A percentile compares a stretch with the other conserved stretches of the same genome.
These are phyloP conservation scores for Antennarius striatus DNA, from an alignment of 2,113 vertebrate species.

Conservation along the genomic window DNA sequence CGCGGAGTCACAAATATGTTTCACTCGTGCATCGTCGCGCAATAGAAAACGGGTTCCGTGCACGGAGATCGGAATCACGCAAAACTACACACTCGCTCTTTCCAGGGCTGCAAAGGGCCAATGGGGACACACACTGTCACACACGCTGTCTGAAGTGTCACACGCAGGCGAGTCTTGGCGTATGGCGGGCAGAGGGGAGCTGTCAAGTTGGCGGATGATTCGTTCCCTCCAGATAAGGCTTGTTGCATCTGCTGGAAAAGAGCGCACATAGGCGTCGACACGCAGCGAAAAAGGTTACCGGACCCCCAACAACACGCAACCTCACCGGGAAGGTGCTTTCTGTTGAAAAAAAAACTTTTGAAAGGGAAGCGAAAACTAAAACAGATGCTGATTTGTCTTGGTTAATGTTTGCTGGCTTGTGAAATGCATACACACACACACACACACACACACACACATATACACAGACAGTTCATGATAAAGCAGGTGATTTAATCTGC, in stretches of 20 bases:
- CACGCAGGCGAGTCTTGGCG: slow-evolving; percentile 41
- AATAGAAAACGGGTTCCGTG: not conserved
- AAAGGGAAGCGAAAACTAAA: too few species aligned
- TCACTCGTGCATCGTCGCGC: not conserved
- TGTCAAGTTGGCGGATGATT: slow-evolving; percentile 54
- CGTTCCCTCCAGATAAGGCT: slow-evolving; percentile 51
- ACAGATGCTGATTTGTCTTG: not conserved
- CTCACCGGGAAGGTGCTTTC: not conserved
- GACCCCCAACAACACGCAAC: not conserved
- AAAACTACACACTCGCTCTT: slow-evolving; percentile 15
- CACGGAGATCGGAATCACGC: not conserved
- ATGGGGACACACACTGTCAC: slow-evolving; percentile 61
- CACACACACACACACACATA: slow-evolving; percentile 18
- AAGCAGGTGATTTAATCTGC: slow-evolving; percentile 64
- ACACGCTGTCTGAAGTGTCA: slow-evolving; percentile 55
- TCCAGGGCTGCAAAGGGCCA: slow-evolving; percentile 31
- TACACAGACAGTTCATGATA: slow-evolving; percentile 25
- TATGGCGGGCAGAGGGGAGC: slow-evolving; percentile 58
- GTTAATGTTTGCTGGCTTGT: not conserved
- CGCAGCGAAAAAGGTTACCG: slow-evolving; percentile 36
- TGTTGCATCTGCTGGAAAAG: slow-evolving; percentile 43
- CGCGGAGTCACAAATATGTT: slow-evolving; percentile 13
- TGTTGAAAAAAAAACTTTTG: not conserved
- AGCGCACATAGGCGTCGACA: not conserved
- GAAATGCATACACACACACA: slow-evolving; percentile 7